Conservation (phyloP, 2,888 invertebrate genomes). For the Eupithecia subumbrata region DNA sequence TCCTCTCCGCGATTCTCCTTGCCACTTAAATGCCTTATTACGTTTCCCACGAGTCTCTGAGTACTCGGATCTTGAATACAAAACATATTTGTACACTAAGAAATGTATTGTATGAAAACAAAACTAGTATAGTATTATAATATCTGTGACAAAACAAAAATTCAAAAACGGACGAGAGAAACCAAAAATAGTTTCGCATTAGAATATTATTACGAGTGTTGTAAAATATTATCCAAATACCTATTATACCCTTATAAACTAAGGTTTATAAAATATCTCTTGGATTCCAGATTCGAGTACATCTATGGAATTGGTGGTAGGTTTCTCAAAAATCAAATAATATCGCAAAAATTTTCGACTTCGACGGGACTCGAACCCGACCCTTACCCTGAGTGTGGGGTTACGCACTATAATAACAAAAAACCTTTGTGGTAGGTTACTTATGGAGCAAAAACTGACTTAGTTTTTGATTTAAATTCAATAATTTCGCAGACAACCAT, state of each 20-base stretch:
- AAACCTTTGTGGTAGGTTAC: not conserved
- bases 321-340: no score
- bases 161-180: no score
- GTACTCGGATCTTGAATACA: not conserved
- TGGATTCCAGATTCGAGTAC: no score
- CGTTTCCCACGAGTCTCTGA: constrained; percentile 21
- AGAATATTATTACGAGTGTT: not conserved
- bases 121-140: no score
- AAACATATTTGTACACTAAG: not conserved
- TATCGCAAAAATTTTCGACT: no score
- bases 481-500: constrained; percentile 21
- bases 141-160: no score
- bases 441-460: not conserved
- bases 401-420: no score
- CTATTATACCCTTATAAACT: no score
- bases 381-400: no score
- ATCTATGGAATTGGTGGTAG: not conserved
- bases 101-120: not conserved
- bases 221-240: not conserved
- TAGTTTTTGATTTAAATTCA: constrained; percentile 16
- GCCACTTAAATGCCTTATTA: not conserved
- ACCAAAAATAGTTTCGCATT: no score
- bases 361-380: no score
- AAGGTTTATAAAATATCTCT: no score
- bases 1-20: not conserved